phyloP scores from a whole-genome alignment of 2,888 invertebrate genomes.

The Philereme vetulata region DNA sequence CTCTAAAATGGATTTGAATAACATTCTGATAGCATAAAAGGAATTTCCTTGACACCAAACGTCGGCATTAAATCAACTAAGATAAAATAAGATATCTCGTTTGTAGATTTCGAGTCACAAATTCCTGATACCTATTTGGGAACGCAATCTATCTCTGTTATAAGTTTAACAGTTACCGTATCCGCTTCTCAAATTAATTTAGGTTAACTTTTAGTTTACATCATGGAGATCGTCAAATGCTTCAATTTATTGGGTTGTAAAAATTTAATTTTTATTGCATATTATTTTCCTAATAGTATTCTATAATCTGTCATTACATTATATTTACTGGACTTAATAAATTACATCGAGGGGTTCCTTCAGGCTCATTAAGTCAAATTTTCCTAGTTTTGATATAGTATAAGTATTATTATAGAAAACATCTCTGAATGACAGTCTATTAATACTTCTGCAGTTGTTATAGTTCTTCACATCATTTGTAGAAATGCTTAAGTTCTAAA shows the following conservation, averaged over 20 bases:
- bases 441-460: too few species aligned
- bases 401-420: too few species aligned
- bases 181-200: slow-evolving; percentile 47
- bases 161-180: slow-evolving; percentile 46
- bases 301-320: slow-evolving; percentile 20
- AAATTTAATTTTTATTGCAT: slow-evolving; percentile 17
- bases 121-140: slow-evolving; percentile 38
- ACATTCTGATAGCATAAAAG: slow-evolving; percentile 20
- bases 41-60: slow-evolving; percentile 16
- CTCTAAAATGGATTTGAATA: slow-evolving; percentile 21
- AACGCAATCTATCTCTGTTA: slow-evolving; percentile 47
- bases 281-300: slow-evolving; percentile 19
- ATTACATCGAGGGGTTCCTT: too few species aligned
- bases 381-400: too few species aligned
- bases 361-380: too few species aligned
- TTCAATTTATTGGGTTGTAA: slow-evolving; percentile 18
- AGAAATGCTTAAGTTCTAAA: too few species aligned
- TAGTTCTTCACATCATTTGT: too few species aligned
- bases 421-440: too few species aligned
- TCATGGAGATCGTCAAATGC: slow-evolving; percentile 20
- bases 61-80: slow-evolving; percentile 37
- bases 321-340: too few species aligned
- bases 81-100: slow-evolving; percentile 27
- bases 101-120: slow-evolving; percentile 37
- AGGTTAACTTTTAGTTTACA: slow-evolving; percentile 41